Base-by-base conservation (phyloP, 2,888 invertebrate genomes). In the Lasioglossum oenotherae region DNA sequence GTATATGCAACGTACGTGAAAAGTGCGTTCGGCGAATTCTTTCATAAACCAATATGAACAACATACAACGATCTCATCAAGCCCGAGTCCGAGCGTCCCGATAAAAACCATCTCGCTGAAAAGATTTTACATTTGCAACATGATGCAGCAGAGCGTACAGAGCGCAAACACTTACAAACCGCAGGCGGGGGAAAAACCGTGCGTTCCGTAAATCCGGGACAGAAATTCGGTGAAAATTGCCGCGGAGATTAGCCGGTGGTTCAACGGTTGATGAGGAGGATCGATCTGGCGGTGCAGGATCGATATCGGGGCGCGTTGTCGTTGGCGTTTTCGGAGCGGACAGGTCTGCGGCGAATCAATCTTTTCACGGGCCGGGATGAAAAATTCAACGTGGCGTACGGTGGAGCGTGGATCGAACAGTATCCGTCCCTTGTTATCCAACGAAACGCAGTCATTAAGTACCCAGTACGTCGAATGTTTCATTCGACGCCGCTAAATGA, bases 401-500 rank as follows among this genome's bases (percentile, higher is more conserved):
- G 69, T n/a, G 46, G 44, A 81, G 35, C 23, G n/a, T 64, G 60
- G 60, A 64, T 64, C 27, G 60, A 64, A 64, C 60, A 31, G 57
- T 57, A 60, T 16, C 31, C 75, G 57, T 74, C 57, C 44, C 44
- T 60, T 53, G 38, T 78, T 72, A 67, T 53, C 67, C 67, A 67
- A 67, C 67, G 67, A 27, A 72, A 64, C 31, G 64, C 81, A 41
- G 72, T 73, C 79, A 64, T 81, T 82, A 73, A 74, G 67, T 67
- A 64, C 49, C 53, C 49, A 81, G 67, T n/a, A 49, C 67, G 57
- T 31, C 44, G 53, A 69, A 67, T 82, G 74, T 74, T 81, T 71
- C 53, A 46, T 74, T 60, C 57, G n/a, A 19, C 38, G 69, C 35
- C 60, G 44, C 41, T 19, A 49, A 46, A 74, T 74, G 81, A 81